Percentiles rank a stretch among this genome's conserved stretches.
Evolutionary conservation across 1,140 invertebrate species (phyloP).

Genomic region (Diorhabda carinulata): DNA sequence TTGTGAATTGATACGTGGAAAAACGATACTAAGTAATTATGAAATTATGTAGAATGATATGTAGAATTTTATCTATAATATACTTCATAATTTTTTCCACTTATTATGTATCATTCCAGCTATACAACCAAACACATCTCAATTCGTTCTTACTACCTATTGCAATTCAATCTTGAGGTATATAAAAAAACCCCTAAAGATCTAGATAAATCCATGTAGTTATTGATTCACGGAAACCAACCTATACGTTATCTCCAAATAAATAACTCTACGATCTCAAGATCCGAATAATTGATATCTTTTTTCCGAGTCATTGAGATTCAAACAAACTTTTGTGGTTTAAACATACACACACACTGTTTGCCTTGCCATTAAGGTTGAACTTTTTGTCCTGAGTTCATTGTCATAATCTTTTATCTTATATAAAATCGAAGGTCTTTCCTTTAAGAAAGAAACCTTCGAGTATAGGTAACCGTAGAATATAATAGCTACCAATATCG

Average conservation of each 20-base stretch:
- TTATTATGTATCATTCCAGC: no score
- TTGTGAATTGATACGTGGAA: no score
- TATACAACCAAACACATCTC: no score
- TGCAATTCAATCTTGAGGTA: no score
- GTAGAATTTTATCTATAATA: no score
- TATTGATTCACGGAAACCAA: neutral
- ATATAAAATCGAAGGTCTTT: constrained; percentile 17
- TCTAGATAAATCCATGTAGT: neutral
- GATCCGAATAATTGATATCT: constrained; percentile 17
- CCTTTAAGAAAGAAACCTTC: constrained; percentile 13
- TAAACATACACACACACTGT: constrained; percentile 15
- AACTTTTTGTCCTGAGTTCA: constrained; percentile 10
- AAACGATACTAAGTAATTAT: no score
- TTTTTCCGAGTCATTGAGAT: constrained; percentile 16
- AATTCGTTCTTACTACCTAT: no score
- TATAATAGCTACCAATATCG: constrained; percentile 23
- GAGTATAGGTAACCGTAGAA: constrained; percentile 18
- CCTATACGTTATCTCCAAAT: neutral
- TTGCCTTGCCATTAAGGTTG: constrained; percentile 14
- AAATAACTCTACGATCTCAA: neutral
- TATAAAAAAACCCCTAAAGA: neutral
- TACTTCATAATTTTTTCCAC: no score
- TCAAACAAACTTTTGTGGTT: constrained; percentile 17
- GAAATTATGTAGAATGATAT: no score
- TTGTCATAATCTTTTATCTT: constrained; percentile 19